Evolutionary conservation across 1,140 invertebrate species (phyloP).

Genomic region (Trissolcus basalis): DNA sequence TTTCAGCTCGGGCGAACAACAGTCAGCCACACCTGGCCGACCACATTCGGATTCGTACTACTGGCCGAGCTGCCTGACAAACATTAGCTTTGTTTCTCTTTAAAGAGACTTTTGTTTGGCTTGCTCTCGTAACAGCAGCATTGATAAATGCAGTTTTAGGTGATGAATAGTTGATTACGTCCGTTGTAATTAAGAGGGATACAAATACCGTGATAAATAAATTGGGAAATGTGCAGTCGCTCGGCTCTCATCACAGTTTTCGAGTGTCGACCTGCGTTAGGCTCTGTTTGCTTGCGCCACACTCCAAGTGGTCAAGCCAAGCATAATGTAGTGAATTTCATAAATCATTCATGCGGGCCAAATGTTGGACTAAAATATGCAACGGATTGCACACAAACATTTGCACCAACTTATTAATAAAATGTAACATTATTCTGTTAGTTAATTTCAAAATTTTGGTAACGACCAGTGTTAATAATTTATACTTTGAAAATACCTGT

Average conservation of each 20-base stretch:
- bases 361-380: not conserved
- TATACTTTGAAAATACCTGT: too few species aligned
- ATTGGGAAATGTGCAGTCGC: too few species aligned
- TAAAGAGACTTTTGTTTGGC: constrained; percentile 13
- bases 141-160: constrained; percentile 10
- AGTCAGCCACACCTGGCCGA: constrained; percentile 44
- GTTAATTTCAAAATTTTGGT: too few species aligned
- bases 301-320: constrained; percentile 19
- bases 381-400: too few species aligned
- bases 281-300: not conserved
- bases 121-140: constrained; percentile 8
- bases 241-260: too few species aligned
- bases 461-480: too few species aligned
- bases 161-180: constrained; percentile 2
- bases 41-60: constrained; percentile 35
- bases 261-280: too few species aligned
- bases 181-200: constrained; percentile 4
- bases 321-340: constrained; percentile 5
- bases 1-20: constrained; percentile 33
- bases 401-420: too few species aligned
- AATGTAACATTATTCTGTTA: too few species aligned
- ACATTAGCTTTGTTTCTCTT: constrained; percentile 27
- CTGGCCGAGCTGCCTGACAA: constrained; percentile 41
- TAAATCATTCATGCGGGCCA: constrained; percentile 20
- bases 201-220: too few species aligned